These are phyloP conservation scores for Caradrina kadenii DNA, from an alignment of 2,888 invertebrate species.

Conservation along the genomic window DNA sequence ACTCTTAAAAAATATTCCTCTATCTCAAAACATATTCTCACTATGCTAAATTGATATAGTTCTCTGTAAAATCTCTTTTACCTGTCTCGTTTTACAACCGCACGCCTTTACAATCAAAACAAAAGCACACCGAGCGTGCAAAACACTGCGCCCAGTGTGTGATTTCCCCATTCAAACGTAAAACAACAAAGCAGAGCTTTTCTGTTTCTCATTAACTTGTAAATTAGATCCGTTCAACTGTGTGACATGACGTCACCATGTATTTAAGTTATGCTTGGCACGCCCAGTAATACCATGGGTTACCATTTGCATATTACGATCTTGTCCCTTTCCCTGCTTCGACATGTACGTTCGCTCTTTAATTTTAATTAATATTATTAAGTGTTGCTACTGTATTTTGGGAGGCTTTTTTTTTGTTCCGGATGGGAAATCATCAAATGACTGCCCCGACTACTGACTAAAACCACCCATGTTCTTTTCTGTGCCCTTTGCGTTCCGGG, in stretches of 20 bases:
- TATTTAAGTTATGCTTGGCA: slow-evolving; percentile 36
- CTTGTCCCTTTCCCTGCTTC: slow-evolving; percentile 33
- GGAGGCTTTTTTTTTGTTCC: no score
- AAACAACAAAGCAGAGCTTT: slow-evolving; percentile 37
- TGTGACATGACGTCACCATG: slow-evolving; percentile 43
- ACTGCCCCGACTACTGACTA: no score
- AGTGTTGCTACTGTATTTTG: slow-evolving; percentile 5
- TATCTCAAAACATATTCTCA: no score
- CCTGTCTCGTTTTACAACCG: neutral
- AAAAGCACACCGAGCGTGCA: slow-evolving; percentile 18
- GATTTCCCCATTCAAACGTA: slow-evolving; percentile 18
- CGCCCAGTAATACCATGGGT: slow-evolving; percentile 29
- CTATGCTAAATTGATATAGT: neutral
- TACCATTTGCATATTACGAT: slow-evolving; percentile 48
- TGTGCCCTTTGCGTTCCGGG: no score
- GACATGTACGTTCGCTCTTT: slow-evolving; percentile 25
- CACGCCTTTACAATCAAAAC: slow-evolving; percentile 15
- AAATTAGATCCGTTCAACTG: slow-evolving; percentile 41
- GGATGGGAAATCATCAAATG: no score
- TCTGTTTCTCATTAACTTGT: slow-evolving; percentile 49
- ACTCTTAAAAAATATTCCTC: no score
- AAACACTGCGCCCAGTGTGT: neutral
- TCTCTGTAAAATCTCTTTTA: neutral
- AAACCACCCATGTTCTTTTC: no score
- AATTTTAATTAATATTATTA: slow-evolving; percentile 30